Conservation (phyloP, 2,797 vertebrate species). For the Neostethus bicornis region DNA sequence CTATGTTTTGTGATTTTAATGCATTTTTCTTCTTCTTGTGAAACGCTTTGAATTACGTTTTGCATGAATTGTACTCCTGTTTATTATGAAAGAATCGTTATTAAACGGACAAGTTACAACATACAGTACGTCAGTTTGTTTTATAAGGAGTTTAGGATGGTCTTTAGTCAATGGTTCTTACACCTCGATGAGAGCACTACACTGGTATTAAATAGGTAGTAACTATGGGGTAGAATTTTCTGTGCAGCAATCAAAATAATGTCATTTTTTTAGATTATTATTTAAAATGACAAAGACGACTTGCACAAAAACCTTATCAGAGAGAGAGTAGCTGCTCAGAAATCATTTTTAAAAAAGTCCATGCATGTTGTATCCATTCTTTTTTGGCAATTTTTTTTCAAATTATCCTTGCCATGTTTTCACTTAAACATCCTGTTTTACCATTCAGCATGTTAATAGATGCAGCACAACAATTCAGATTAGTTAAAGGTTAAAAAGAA, state of each 20-base stretch:
- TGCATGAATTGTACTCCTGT: no score
- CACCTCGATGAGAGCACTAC: no score
- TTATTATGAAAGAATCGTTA: no score
- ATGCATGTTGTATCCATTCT: slow-evolving; percentile 33
- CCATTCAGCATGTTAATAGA: slow-evolving; percentile 48
- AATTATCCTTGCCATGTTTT: slow-evolving; percentile 59
- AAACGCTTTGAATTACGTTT: no score
- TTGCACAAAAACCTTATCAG: slow-evolving; percentile 29
- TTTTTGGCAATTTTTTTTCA: slow-evolving; percentile 36
- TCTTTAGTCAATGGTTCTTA: no score
- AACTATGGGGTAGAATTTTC: slow-evolving; percentile 19
- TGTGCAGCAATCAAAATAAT: slow-evolving; percentile 12
- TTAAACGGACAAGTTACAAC: no score
- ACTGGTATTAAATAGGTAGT: slow-evolving; percentile 41
- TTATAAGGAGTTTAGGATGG: no score
- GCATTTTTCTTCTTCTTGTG: no score
- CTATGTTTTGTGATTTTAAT: no score
- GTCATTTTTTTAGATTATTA: slow-evolving; percentile 36
- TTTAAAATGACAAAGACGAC: slow-evolving; percentile 33
- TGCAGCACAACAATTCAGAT: slow-evolving; percentile 61
- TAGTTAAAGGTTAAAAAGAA: slow-evolving; percentile 42
- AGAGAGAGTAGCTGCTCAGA: slow-evolving; percentile 30
- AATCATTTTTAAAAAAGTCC: slow-evolving; percentile 29
- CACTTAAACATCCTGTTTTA: slow-evolving; percentile 42
- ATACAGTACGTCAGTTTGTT: no score